Base-by-base conservation (phyloP, 1,140 invertebrate species). In the Micrasema minimum region DNA sequence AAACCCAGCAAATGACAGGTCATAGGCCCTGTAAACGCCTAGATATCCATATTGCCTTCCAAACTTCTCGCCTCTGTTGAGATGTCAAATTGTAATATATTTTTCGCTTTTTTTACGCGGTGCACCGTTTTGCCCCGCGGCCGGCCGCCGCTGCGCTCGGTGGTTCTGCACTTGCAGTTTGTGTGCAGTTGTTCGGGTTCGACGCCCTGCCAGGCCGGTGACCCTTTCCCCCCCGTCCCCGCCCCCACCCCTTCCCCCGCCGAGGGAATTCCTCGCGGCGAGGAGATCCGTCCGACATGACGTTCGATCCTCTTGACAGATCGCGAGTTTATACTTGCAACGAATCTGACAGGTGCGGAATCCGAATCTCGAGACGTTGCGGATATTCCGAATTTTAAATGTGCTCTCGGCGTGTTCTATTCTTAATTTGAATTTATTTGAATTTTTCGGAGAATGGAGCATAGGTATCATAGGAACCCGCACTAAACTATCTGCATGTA, bases 191-290 rank as follows among this genome's bases (percentile, higher is more conserved):
- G 14, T 38, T 14, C 41, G 59, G 59, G 59, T 41, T 62, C 37
- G 41, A 62, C 18, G 59, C 41, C 59, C 59, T 14, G 59, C 20
- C 18, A 9, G 59, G 59, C 41, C 41, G 59, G 14, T 45, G 59
- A 62, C 59, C 59, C 37, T 11, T 5, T 14, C 59, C 10, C 57
- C 35, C 35, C 59, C 16, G 37, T 2, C 12, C 16, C 18, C 43
- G 0, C 2, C 43, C n/a, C n/a, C 12, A 0, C 0, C 1, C 43
- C 3, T 16, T 1, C 43, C 2, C 41, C 41, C 41, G 12, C 5
- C 37, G 45, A 2, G 50, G 50, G 50, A 22, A 16, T 18, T 22
- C 20, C 46, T 4, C 14, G 16, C 1, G 48, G 16, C 16, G 48
- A 12, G 12, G 9, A 12, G 50, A 12, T 18, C 20, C n/a, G n/a